Evolutionary conservation across 2,113 vertebrate species (phyloP), one percentile per base, ranked within the genome.

Genomic region (Tenrec ecaudatus): DNA sequence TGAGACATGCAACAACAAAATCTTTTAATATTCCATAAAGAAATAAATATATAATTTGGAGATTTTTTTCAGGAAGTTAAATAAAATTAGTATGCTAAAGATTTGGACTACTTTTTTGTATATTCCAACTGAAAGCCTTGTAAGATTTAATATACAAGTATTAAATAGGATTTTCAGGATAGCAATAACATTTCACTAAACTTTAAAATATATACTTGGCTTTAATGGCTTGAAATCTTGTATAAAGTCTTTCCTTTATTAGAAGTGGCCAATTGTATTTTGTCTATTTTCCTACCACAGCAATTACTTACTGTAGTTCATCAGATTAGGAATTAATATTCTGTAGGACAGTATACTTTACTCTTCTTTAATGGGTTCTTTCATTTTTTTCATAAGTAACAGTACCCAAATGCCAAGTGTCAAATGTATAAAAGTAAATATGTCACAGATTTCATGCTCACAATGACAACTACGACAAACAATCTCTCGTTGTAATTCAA

Each of bases 401-500:
- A 90, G 77, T 43, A 10, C 8, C 10, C 4, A 62, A 94, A 86
- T 82, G 76, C 4, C 17, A 64, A 86, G 85, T 88, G 10, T 53
- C 27, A 43, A 29, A 73, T 14, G 4, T 88, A 38, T 69, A 85
- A 64, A 71, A 92, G 29, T 82, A 94, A 95, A 76, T 53, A 38
- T 66, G 4, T 38, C 20, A 90, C 16, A 86, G 33, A 85, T 80
- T 85, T 17, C 19, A 91, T 2, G 29, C 9, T 78, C 66, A 2
- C 2, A 81, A 25, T 79, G 27, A 62, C 36, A 82, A 57, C 19
- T 80, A 40, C 79, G 20, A 14, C 38, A 90, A 94, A 81, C 6
- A 7, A 77, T 4, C 3, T 88, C n/a, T 84, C 5, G 47, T 75
- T 93, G 93, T 47, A 79, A 86, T 79, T 90, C 20, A 76, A 64